phyloP scores from a whole-genome alignment of 2,888 invertebrate species.

The Dryocosmus kuriphilus region DNA sequence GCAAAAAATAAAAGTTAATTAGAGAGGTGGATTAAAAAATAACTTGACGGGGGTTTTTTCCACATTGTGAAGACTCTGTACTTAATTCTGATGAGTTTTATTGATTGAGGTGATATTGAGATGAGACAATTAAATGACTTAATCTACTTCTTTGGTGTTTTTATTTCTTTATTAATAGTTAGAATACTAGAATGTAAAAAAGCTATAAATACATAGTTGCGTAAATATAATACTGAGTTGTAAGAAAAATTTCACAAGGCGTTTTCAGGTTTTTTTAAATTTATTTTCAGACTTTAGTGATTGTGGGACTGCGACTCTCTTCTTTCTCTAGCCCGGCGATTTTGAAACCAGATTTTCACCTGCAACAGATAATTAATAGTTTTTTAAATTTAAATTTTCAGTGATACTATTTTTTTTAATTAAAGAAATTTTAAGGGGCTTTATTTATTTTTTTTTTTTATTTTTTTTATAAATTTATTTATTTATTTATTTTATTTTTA shows the following conservation, averaged over 20 bases:
- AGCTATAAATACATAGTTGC: not conserved
- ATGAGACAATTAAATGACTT: conserved; percentile 32
- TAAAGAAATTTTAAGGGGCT: too few relatives aligned
- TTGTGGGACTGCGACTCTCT: conserved; percentile 78
- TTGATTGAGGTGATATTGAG: not conserved
- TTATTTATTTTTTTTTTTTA: too few relatives aligned
- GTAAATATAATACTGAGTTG: conserved; percentile 4
- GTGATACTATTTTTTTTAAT: too few relatives aligned
- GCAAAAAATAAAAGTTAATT: too few relatives aligned
- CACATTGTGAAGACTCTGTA: too few relatives aligned
- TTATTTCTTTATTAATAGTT: conserved; percentile 11
- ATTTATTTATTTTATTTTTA: too few relatives aligned
- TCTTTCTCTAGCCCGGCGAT: conserved; percentile 86
- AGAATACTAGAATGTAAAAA: not conserved
- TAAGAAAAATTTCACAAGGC: not conserved
- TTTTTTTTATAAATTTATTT: too few relatives aligned
- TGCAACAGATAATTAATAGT: conserved; percentile 58
- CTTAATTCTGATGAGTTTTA: conserved; percentile 21
- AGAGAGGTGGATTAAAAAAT: too few relatives aligned
- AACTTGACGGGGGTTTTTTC: too few relatives aligned
- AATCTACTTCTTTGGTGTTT: not conserved
- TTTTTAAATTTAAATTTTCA: too few relatives aligned
- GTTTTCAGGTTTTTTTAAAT: not conserved
- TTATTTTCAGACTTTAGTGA: not conserved
- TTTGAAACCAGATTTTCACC: conserved; percentile 89